Percentiles rank a stretch among this genome's conserved stretches.
These are phyloP conservation scores for Clepsis dumicolana DNA, from an alignment of 2,888 invertebrate genomes.

Conservation along the genomic window DNA sequence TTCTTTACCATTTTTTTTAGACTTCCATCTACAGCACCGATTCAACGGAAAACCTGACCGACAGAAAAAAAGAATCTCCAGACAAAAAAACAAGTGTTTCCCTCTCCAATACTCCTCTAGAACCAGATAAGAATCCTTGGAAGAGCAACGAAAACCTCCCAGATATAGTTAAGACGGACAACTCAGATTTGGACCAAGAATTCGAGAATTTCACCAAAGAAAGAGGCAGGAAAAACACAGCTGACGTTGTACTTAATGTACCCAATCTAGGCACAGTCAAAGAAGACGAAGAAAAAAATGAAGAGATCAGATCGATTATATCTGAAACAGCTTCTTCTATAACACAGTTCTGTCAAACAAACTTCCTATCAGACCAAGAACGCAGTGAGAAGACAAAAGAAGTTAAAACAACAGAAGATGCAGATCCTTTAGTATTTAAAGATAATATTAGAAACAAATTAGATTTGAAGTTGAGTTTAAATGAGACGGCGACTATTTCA, in stretches of 20 bases:
- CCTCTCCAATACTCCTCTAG: conserved; percentile 72
- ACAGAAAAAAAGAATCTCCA: conserved; percentile 56
- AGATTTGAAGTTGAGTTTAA: conserved; percentile 47
- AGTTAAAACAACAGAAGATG: conserved; percentile 27
- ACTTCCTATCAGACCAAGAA: conserved; percentile 38
- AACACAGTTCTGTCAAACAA: conserved; percentile 58
- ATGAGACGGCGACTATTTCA: conserved; percentile 41
- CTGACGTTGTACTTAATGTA: conserved; percentile 63
- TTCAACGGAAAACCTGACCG: conserved; percentile 67
- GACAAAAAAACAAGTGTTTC: conserved; percentile 55
- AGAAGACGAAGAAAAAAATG: conserved; percentile 74
- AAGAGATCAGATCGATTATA: conserved; percentile 61
- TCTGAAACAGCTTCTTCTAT: conserved; percentile 67
- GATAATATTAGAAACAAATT: conserved; percentile 30
- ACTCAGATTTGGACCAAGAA: conserved; percentile 76
- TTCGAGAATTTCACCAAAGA: conserved; percentile 79
- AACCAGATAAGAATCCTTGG: conserved; percentile 70
- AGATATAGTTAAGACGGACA: conserved; percentile 51
- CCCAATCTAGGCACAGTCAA: conserved; percentile 71
- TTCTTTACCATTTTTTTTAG: conserved; percentile 58
- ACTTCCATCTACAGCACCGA: conserved; percentile 72
- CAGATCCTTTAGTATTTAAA: conserved; percentile 19
- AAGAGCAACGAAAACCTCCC: conserved; percentile 65
- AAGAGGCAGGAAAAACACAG: conserved; percentile 65
- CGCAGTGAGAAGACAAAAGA: not conserved